These are phyloP conservation scores for Blastomussa wellsi DNA, from an alignment of 92 coral and sea anemone species.

Conservation along the genomic window DNA sequence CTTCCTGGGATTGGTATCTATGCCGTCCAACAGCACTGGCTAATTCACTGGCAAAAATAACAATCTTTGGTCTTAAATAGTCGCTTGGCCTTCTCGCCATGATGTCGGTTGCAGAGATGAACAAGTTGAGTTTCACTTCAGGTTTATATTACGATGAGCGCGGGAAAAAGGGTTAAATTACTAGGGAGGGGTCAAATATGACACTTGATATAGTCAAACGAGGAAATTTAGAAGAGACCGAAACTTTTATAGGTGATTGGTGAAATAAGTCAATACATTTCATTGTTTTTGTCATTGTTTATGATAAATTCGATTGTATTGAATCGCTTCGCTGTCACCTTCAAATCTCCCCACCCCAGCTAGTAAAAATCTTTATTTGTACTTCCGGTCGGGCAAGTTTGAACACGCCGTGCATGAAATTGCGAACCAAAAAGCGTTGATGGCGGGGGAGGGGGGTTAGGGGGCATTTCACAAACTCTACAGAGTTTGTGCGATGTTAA, in stretches of 20 bases:
- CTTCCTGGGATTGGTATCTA: constrained; percentile 64
- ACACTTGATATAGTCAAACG: neutral
- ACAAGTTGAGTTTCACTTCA: neutral
- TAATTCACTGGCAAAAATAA: constrained; percentile 84
- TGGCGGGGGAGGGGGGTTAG: too few relatives aligned
- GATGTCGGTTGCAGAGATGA: constrained; percentile 5
- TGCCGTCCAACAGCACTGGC: constrained; percentile 88
- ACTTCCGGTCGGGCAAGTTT: constrained; percentile 24
- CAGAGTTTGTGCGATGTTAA: too few relatives aligned
- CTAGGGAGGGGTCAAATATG: constrained; percentile 26
- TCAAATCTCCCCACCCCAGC: constrained; percentile 8
- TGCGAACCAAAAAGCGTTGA: too few relatives aligned
- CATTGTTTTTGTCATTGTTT: neutral
- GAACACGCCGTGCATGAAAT: neutral
- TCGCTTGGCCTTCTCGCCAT: constrained; percentile 58
- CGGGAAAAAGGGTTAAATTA: neutral
- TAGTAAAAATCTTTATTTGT: neutral
- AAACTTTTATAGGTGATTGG: neutral
- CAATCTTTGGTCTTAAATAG: constrained; percentile 23
- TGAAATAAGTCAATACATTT: neutral
- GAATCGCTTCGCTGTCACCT: too few relatives aligned
- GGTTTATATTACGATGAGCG: neutral
- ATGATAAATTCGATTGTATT: too few relatives aligned
- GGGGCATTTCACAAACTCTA: too few relatives aligned
- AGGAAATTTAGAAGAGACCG: neutral